phyloP scores from a whole-genome alignment of 1,140 invertebrate genomes.

The Psilanteris sp. region DNA sequence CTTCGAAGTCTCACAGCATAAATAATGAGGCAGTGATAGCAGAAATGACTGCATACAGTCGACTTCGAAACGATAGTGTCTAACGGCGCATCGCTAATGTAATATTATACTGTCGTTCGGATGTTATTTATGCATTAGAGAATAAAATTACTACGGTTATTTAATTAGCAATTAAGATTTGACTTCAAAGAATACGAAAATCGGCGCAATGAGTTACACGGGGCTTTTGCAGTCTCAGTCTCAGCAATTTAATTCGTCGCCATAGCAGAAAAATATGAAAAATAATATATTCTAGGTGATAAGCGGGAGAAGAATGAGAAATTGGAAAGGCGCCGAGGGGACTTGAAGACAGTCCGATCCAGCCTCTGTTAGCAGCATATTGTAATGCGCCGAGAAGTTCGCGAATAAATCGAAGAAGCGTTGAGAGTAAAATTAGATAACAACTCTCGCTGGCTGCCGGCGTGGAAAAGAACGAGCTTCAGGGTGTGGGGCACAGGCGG shows the following conservation, averaged over 20 bases:
- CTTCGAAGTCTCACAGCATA: conserved; percentile 48
- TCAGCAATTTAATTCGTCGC: conserved; percentile 28
- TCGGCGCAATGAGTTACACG: neutral
- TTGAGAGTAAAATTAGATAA: no score
- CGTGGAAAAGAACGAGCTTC: no score
- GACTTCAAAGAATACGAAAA: conserved; percentile 10
- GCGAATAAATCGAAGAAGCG: no score
- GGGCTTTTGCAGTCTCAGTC: neutral
- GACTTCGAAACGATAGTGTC: conserved; percentile 43
- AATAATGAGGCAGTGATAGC: conserved; percentile 61
- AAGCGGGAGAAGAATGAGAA: conserved; percentile 41
- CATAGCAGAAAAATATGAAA: conserved; percentile 40
- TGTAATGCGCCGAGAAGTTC: no score
- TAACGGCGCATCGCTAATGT: conserved; percentile 52
- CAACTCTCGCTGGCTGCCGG: no score
- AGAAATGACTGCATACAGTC: conserved; percentile 40
- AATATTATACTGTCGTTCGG: conserved; percentile 33
- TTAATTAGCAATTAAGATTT: conserved; percentile 33
- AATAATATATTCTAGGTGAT: conserved; percentile 59
- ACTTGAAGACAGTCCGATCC: conserved; percentile 66
- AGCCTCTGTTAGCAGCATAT: no score
- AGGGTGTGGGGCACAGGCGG: no score
- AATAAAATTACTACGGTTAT: conserved; percentile 36
- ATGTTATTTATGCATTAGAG: conserved; percentile 47
- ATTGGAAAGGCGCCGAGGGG: conserved; percentile 61